Evolutionary conservation across 2,888 invertebrate species (phyloP).

Genomic region (Ophioninae sp.): DNA sequence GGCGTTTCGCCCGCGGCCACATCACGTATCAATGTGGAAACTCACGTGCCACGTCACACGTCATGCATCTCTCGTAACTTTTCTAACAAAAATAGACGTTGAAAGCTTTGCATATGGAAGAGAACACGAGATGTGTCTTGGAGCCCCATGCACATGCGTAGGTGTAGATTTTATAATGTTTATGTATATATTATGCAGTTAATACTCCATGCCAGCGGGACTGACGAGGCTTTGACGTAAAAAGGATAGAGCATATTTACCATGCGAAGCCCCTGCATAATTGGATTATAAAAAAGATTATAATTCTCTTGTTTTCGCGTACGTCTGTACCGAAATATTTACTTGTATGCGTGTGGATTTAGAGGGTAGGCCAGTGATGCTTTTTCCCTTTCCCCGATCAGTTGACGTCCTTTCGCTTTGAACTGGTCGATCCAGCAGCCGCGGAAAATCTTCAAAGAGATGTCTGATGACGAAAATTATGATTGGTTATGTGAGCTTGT

Average conservation of each 20-base stretch:
- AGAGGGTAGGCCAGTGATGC: background rate
- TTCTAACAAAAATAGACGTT: conserved; percentile 73
- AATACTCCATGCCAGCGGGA: conserved; percentile 33
- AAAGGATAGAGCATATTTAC: conserved; percentile 27
- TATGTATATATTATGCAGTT: conserved; percentile 20
- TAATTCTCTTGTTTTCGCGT: background rate
- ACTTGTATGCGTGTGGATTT: background rate
- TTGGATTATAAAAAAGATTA: conserved; percentile 16
- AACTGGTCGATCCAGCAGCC: background rate
- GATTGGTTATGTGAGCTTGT: background rate
- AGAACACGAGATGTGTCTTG: conserved; percentile 8
- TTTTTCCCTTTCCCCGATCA: background rate
- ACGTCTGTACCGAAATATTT: background rate
- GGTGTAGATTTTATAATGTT: background rate
- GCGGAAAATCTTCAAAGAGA: background rate
- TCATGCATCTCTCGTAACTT: conserved; percentile 41
- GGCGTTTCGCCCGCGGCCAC: conserved; percentile 37
- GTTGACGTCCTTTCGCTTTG: background rate
- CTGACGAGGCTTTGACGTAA: conserved; percentile 10
- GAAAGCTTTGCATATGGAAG: conserved; percentile 65
- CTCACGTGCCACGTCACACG: conserved; percentile 36
- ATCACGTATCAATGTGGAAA: conserved; percentile 48
- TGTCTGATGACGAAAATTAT: background rate
- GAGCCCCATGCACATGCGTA: background rate
- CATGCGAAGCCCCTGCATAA: background rate